Evolutionary conservation across 2,888 invertebrate genomes (phyloP).

Genomic region (Schizotus pectinicornis): DNA sequence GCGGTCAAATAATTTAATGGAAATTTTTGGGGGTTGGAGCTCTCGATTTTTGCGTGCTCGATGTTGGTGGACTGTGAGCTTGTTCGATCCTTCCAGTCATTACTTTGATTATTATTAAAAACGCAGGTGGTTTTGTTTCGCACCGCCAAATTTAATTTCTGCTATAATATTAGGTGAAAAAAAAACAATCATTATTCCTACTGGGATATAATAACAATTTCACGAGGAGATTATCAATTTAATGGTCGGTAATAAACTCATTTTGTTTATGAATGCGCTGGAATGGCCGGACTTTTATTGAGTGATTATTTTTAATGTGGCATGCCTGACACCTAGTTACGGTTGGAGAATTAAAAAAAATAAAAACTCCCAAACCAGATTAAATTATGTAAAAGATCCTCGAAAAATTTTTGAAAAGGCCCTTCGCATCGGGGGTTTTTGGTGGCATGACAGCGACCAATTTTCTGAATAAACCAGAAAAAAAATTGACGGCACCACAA

Average conservation of each 20-base stretch:
- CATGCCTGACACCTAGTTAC: constrained; percentile 47
- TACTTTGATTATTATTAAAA: too few relatives aligned
- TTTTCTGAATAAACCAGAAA: constrained; percentile 6
- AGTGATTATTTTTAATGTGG: constrained; percentile 46
- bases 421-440: too few relatives aligned
- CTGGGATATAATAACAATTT: constrained; percentile 12
- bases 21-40: too few relatives aligned
- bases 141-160: constrained; percentile 15
- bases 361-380: too few relatives aligned
- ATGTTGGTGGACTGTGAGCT: too few relatives aligned
- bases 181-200: too few relatives aligned
- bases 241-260: constrained; percentile 34
- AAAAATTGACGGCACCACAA: constrained; percentile 18
- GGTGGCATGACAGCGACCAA: too few relatives aligned
- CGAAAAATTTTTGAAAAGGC: too few relatives aligned
- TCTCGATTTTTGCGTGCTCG: too few relatives aligned
- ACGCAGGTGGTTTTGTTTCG: constrained; percentile 8
- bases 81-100: too few relatives aligned
- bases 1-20: too few relatives aligned
- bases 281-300: constrained; percentile 43
- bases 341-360: neutral
- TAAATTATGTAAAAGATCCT: too few relatives aligned
- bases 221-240: constrained; percentile 22
- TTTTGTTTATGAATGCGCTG: constrained; percentile 41
- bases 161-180: neutral